Evolutionary conservation across 1,140 invertebrate species (phyloP).

Genomic region (Phenacoccus solenopsis): DNA sequence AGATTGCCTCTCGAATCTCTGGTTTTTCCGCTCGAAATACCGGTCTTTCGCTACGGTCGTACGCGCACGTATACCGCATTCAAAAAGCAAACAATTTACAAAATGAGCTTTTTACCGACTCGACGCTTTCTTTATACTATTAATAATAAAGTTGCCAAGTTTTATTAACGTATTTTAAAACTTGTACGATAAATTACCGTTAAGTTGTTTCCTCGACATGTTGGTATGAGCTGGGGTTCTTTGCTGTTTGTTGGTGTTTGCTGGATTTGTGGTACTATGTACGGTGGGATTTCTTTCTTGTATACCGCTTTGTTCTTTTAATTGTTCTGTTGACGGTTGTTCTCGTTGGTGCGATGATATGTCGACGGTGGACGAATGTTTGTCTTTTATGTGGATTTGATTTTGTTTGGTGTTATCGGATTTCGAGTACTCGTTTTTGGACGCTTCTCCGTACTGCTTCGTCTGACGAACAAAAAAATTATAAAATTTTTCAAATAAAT

Average conservation of each 20-base stretch:
- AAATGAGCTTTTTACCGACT: background rate
- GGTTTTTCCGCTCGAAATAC: no score
- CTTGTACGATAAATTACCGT: background rate
- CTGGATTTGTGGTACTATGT: background rate
- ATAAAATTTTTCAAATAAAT: no score
- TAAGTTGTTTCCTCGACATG: background rate
- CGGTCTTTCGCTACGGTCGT: no score
- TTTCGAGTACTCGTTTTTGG: background rate
- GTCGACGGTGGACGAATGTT: background rate
- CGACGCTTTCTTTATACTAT: background rate
- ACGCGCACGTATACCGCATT: no score
- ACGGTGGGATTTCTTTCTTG: background rate
- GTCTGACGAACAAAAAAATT: no score
- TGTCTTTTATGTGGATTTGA: background rate
- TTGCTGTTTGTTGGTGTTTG: background rate
- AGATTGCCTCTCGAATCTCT: no score
- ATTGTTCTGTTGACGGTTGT: background rate
- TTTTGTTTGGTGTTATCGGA: background rate
- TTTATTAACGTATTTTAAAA: background rate
- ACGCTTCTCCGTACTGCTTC: background rate
- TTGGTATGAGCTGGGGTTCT: background rate
- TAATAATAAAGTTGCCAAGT: background rate
- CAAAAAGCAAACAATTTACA: no score
- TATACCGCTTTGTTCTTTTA: background rate
- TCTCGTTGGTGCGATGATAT: background rate